Base-by-base conservation (phyloP, 1,140 invertebrate genomes). In the Oreohelix idahoensis region DNA sequence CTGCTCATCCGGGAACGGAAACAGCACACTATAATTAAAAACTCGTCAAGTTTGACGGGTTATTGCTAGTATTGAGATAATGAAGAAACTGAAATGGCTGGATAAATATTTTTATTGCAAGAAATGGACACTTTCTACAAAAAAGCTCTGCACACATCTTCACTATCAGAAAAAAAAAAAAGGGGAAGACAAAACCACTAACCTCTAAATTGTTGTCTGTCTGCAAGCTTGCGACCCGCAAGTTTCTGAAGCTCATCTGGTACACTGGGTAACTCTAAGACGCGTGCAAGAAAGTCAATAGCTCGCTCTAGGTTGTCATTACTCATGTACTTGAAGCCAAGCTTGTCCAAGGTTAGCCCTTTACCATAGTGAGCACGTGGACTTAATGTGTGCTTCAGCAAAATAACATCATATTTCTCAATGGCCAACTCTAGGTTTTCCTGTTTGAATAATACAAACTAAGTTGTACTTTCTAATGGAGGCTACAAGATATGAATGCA, bases 201-300 rank as follows among this genome's bases (percentile, higher is more conserved):
- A 96, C 96, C 96, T 94, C 95, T 94, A 93, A 97, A 97, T 87
- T 95, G 92, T 91, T 97, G 95, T 85, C 96, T 94, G 84, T 96
- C 94, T 26, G 97, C 95, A 75, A 95, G 94, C 86, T 94, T 93
- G 29, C 94, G 93, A n/a, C 95, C 95, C 69, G 95, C 93, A 58
- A 93, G 84, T 20, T 95, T 70, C 32, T 90, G 84, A 26, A 97
- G 92, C 0, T 90, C 89, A 84, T 96, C 94, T 51, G 96, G 95
- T 8, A 83, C 94, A 84, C 93, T 89, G 13, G 94, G 93, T 20
- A 95, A 92, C 38, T 94, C 92, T 66, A 97, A 88, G 32, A 95
- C 92, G 49, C 90, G 78, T 29, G 86, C 84, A 29, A 96, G 96
- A 26, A 94, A 93, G 32, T 92, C 89, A 79, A 97, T 96, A 39